Base-by-base conservation (phyloP, 2,113 vertebrate genomes). In the Sinocyclocheilus anshuiensis region DNA sequence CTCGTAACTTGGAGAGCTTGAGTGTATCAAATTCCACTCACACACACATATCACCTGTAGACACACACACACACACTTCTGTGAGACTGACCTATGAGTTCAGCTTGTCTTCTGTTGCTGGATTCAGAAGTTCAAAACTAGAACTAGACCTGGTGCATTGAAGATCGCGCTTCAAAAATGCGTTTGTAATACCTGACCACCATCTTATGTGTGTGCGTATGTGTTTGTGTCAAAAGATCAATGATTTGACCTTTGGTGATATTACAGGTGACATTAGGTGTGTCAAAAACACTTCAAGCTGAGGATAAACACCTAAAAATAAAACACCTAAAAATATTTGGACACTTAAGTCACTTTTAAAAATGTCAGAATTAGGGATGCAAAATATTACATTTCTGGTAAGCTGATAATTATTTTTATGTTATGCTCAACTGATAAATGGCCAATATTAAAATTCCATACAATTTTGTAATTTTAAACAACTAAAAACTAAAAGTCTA, bases 241-340 rank as follows among this genome's bases (percentile, higher is more conserved):
- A 87, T 81, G 67, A 45, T 67, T 42, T 85, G 77, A 87, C 83
- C 86, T 85, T 87, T 81, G 39, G n/a, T 82, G 63, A 77, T 69
- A 26, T 59, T 59, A 24, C 15, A 78, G 26, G 39, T 39, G 36
- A 20, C 42, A 42, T 81, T 36, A 69, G n/a, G 39, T 29, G 53
- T 48, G 22, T 33, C 36, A 36, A 24, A 50, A 33, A 67, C 24
- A 71, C 6, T 65, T 33, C 5, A 61, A 48, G n/a, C n/a, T 16
- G 63, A 57, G 26, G 16, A 77, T 71, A 6, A 81, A 8, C 13
- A 18, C 12, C 13, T 59, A 8, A 59, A 22, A 59, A 59, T 57
- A 59, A 59, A 59, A 59, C 55, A 59, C 2, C 0, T 55, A 55
- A 18, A 26, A 18, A 26, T 53, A 50, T 29, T 29, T 29, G 3